These are phyloP conservation scores for Netelia virgata DNA, from an alignment of 2,888 invertebrate genomes.

Conservation along the genomic window DNA sequence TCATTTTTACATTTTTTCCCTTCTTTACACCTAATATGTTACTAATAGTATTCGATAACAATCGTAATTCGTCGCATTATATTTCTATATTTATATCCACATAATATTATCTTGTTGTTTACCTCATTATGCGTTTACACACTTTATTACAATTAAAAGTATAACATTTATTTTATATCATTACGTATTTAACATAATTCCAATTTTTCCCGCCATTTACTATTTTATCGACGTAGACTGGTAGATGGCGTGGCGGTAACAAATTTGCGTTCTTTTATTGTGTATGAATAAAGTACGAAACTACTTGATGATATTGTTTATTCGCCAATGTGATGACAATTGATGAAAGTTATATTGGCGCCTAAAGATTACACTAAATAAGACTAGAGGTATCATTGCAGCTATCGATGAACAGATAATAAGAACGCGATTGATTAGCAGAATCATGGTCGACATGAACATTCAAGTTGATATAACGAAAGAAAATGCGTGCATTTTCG, in stretches of 20 bases:
- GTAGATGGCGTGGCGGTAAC: background rate
- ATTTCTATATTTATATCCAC: too few relatives aligned
- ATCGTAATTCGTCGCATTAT: too few relatives aligned
- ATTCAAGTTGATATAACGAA: constrained; percentile 58
- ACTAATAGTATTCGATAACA: too few relatives aligned
- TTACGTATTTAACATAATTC: too few relatives aligned
- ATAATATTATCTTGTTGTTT: too few relatives aligned
- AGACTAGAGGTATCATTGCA: background rate
- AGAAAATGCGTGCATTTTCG: constrained; percentile 57
- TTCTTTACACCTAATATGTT: too few relatives aligned
- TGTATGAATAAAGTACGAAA: background rate
- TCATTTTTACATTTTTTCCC: too few relatives aligned
- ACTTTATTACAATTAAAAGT: too few relatives aligned
- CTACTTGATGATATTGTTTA: background rate
- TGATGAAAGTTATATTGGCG: background rate
- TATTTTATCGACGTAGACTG: background rate
- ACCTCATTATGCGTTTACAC: too few relatives aligned
- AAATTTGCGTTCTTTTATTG: background rate
- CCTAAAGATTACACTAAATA: background rate
- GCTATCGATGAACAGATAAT: background rate
- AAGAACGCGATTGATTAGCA: background rate
- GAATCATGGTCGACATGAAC: constrained; percentile 48
- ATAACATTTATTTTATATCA: too few relatives aligned
- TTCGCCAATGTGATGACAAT: background rate
- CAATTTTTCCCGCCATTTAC: background rate